These are phyloP conservation scores for Syrrhaptes paradoxus DNA, from an alignment of 2,113 vertebrate species.

Conservation along the genomic window DNA sequence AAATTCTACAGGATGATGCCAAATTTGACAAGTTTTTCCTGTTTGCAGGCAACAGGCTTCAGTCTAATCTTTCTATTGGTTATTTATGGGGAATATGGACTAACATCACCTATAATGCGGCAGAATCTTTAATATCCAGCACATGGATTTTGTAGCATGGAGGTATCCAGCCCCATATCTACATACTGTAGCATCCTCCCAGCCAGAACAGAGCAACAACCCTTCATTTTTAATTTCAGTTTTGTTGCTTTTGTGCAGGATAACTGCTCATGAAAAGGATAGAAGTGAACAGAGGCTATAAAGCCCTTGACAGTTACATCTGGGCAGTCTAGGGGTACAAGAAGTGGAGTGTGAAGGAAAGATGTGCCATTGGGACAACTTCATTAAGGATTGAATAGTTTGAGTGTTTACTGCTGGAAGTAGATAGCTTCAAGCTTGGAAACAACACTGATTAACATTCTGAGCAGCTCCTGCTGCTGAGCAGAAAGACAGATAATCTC, in stretches of 20 bases:
- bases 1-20: background rate
- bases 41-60: background rate
- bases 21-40: background rate
- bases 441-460: conserved; percentile 12
- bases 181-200: background rate
- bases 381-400: background rate
- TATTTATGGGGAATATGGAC: background rate
- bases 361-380: background rate
- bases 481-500: conserved; percentile 12
- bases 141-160: no score
- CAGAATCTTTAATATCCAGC: background rate
- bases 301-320: background rate
- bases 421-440: background rate
- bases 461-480: background rate
- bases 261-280: background rate
- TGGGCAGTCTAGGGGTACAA: background rate
- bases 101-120: background rate
- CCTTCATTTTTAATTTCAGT: background rate
- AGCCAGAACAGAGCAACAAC: background rate
- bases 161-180: background rate
- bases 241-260: background rate
- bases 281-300: background rate
- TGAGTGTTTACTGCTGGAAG: background rate
- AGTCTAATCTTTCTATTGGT: background rate
- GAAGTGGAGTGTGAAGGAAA: background rate